Conservation (phyloP, 2,113 vertebrate species). For the Cyanoliseus patagonus region DNA sequence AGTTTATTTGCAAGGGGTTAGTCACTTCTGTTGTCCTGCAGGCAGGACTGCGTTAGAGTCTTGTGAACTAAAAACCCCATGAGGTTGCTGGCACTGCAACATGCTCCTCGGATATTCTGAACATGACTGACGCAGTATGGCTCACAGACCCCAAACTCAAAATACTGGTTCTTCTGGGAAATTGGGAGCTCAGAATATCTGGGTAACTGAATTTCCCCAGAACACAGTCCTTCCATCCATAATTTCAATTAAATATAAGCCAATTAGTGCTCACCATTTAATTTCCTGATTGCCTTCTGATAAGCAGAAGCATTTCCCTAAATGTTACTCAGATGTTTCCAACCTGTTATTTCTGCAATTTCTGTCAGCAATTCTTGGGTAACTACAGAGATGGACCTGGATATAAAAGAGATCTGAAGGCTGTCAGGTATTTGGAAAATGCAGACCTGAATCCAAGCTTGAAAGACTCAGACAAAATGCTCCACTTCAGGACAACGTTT, state of each 20-base stretch:
- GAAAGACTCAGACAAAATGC: neutral
- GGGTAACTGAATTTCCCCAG: neutral
- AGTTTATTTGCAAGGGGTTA: neutral
- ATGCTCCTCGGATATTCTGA: neutral
- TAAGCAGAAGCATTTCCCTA: neutral
- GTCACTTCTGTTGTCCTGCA: neutral
- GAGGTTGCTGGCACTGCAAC: neutral
- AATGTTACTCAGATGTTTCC: neutral
- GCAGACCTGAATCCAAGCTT: neutral
- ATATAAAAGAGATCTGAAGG: neutral
- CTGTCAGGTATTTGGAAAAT: neutral
- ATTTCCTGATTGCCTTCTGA: neutral
- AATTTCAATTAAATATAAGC: slow-evolving; percentile 1
- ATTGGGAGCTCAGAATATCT: neutral
- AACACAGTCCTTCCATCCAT: neutral
- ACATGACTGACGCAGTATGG: neutral
- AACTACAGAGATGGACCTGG: neutral
- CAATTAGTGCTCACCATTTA: neutral
- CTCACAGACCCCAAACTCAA: neutral
- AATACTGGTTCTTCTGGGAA: neutral
- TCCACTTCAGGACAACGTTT: neutral
- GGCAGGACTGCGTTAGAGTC: neutral
- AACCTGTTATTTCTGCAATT: slow-evolving; percentile 13
- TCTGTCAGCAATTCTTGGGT: neutral
- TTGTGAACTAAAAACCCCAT: neutral